Percentiles rank a stretch among this genome's conserved stretches.
These are phyloP conservation scores for Caenorhabditis sinica DNA, from an alignment of 2,888 invertebrate species.

Conservation along the genomic window DNA sequence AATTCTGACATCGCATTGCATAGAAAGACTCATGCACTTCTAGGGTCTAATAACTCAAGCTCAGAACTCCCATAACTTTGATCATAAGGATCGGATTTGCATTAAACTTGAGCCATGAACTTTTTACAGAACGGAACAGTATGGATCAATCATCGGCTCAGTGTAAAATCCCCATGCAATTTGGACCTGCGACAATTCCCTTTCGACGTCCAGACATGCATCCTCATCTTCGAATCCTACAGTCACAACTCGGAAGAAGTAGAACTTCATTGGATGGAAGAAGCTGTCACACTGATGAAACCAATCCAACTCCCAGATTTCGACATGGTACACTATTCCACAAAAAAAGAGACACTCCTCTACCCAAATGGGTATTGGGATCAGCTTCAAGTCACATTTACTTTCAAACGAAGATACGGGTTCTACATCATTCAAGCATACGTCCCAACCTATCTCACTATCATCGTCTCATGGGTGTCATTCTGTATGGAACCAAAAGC, in stretches of 20 bases:
- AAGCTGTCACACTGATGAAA: conserved; percentile 83
- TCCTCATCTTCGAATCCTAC: conserved; percentile 83
- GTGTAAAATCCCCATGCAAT: conserved; percentile 83
- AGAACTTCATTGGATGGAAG: conserved; percentile 83
- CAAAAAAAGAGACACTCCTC: conserved; percentile 74
- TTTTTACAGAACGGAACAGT: conserved; percentile 83
- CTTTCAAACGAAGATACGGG: conserved; percentile 83
- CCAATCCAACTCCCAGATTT: conserved; percentile 83
- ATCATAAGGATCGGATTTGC: too few relatives aligned
- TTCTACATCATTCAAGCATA: conserved; percentile 84
- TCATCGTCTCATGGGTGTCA: conserved; percentile 83
- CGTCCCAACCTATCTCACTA: conserved; percentile 82
- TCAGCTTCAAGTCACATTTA: conserved; percentile 80
- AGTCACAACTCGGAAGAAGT: conserved; percentile 83
- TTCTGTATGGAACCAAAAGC: conserved; percentile 84
- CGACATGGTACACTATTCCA: conserved; percentile 81
- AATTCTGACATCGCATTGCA: not conserved
- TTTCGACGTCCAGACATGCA: conserved; percentile 80
- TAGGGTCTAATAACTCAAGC: too few relatives aligned
- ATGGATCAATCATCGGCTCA: conserved; percentile 83
- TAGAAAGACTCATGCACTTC: not conserved
- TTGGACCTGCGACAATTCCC: conserved; percentile 82
- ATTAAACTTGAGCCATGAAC: too few relatives aligned
- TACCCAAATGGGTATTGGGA: conserved; percentile 82
- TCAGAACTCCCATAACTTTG: too few relatives aligned